phyloP scores from a whole-genome alignment of 2,888 invertebrate genomes.

The Trypoxylon attenuatum region DNA sequence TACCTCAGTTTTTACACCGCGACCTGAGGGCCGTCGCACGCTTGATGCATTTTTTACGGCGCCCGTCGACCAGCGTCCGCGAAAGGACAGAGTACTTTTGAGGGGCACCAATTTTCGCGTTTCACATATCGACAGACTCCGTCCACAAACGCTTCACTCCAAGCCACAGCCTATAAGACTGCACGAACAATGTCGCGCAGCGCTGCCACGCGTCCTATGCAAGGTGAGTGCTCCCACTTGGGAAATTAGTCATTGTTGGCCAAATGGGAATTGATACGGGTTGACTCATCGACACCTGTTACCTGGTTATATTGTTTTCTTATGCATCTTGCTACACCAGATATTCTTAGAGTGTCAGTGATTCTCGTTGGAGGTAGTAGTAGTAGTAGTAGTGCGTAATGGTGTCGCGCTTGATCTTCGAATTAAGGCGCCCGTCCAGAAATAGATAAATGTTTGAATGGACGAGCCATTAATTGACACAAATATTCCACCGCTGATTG shows the following conservation, averaged over 20 bases:
- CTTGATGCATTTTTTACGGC: conserved; percentile 55
- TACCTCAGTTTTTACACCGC: conserved; percentile 47
- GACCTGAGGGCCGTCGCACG: conserved; percentile 19
- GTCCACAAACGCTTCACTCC: conserved; percentile 57
- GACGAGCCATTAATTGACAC: too few relatives aligned
- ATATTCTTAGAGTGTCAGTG: conserved; percentile 21
- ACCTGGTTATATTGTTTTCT: background rate
- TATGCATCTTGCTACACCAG: background rate
- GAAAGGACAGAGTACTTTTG: conserved; percentile 18
- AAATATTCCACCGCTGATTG: too few relatives aligned
- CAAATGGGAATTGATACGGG: background rate
- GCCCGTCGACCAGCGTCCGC: conserved; percentile 21
- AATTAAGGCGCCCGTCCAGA: too few relatives aligned
- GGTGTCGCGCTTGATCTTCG: too few relatives aligned
- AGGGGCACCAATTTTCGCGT: conserved; percentile 27
- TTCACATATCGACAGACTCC: conserved; percentile 60
- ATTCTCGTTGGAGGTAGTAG: conserved; percentile 49
- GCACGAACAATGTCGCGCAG: conserved; percentile 70
- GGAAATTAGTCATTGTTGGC: background rate
- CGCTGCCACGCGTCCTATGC: conserved; percentile 70
- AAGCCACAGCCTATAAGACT: conserved; percentile 42
- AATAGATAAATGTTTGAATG: too few relatives aligned
- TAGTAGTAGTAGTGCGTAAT: too few relatives aligned
- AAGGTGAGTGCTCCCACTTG: conserved; percentile 59
- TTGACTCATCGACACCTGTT: background rate